These are phyloP conservation scores for Macropodus opercularis DNA, from an alignment of 2,797 vertebrate species.

Conservation along the genomic window DNA sequence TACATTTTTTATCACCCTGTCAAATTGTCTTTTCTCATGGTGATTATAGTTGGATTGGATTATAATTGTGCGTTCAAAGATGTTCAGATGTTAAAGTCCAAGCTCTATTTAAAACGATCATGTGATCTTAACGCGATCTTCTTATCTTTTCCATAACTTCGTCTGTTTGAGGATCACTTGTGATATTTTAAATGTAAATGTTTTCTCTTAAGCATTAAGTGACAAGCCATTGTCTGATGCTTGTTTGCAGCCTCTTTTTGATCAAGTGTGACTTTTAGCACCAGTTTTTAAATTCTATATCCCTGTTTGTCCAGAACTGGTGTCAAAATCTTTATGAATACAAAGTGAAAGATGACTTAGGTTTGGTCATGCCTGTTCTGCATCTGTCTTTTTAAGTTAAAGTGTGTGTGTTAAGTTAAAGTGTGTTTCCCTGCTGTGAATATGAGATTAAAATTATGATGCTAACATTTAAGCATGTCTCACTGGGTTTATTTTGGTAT, in stretches of 20 bases:
- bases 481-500: neutral
- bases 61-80: neutral
- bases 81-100: neutral
- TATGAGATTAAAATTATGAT: constrained; percentile 35
- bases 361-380: constrained; percentile 5
- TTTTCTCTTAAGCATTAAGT: constrained; percentile 13
- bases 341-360: neutral
- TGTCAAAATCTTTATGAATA: constrained; percentile 4
- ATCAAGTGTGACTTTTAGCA: neutral
- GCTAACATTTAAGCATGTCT: neutral
- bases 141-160: neutral
- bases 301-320: neutral
- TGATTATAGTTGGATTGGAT: neutral
- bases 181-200: too few relatives aligned
- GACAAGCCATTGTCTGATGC: constrained; percentile 53
- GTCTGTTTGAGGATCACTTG: too few relatives aligned
- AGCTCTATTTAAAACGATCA: neutral
- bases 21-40: neutral
- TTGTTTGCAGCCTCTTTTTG: constrained; percentile 12
- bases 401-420: constrained; percentile 19
- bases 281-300: constrained; percentile 7
- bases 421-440: constrained; percentile 21
- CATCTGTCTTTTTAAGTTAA: constrained; percentile 17
- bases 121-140: neutral
- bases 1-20: neutral